Base-by-base conservation (phyloP, 1,140 invertebrate species). In the Coelopa frigida region DNA sequence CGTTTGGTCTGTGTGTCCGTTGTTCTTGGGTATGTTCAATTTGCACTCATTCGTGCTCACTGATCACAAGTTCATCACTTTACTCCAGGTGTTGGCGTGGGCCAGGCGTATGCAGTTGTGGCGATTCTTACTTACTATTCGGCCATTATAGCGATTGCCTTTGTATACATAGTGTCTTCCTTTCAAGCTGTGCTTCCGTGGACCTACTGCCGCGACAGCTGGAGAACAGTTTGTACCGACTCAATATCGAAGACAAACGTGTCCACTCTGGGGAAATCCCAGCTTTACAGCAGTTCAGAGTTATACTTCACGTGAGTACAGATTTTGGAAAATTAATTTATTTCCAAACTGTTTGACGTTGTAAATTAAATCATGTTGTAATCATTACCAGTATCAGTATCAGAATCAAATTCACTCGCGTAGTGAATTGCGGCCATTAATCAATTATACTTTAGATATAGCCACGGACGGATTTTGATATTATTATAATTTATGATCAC, bases 41-140 rank as follows among this genome's bases (percentile, higher is more conserved):
- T n/a, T n/a, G n/a, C n/a, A n/a, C n/a, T 20, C 72, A 66, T 0
- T 67, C 14, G n/a, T n/a, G n/a, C n/a, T n/a, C n/a, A n/a, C n/a
- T n/a, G n/a, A n/a, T n/a, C n/a, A n/a, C n/a, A n/a, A n/a, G n/a
- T n/a, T n/a, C n/a, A n/a, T n/a, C n/a, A n/a, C n/a, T n/a, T n/a
- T n/a, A n/a, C 77, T 56, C 73, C 70, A 72, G 75, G 86, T 51
- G 77, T 86, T 20, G 87, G 85, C 5, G 84, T 82, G 58, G 82
- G 82, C 1, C 82, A 84, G 62, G 80, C 82, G 7, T 71, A 85
- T 1, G 76, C 83, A 1, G 81, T 83, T 11, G 75, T 77, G 42
- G 75, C 83, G 33, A 77, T 89, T 17, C 75, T 84, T 23, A 77
- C 82, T 1, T 85, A 85, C 57, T 86, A 85, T 57, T 81, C 82